Percentiles rank a stretch among this genome's conserved stretches.
Conservation (phyloP, 2,113 vertebrate genomes). For the Seriola aureovittata region DNA sequence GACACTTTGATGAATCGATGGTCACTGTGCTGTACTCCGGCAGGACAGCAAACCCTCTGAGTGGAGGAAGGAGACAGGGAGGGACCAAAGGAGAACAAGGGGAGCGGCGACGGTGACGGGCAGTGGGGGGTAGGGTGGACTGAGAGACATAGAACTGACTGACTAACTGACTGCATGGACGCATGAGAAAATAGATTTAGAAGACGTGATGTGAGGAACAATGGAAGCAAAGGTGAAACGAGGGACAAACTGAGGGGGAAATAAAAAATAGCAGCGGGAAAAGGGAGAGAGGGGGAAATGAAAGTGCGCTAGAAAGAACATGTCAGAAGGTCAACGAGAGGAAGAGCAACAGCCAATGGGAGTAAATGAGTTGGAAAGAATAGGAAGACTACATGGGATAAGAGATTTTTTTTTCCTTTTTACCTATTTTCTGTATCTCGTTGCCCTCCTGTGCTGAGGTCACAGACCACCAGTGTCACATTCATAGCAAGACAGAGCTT, state of each 20-base stretch:
- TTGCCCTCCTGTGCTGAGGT: constrained; percentile 50
- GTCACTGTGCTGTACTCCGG: constrained; percentile 54
- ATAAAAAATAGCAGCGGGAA: constrained; percentile 19
- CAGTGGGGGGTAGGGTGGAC: neutral
- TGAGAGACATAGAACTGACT: constrained; percentile 14
- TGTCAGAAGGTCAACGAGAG: constrained; percentile 39
- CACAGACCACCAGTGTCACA: constrained; percentile 53
- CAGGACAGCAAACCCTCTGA: constrained; percentile 72
- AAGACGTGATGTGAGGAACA: constrained; percentile 8
- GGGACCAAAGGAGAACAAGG: constrained; percentile 39
- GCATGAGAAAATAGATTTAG: constrained; percentile 49
- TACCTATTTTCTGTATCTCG: constrained; percentile 26
- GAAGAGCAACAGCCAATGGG: constrained; percentile 37
- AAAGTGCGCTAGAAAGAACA: neutral
- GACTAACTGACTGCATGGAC: constrained; percentile 23
- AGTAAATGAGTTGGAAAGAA: constrained; percentile 52
- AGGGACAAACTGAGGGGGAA: constrained; percentile 21
- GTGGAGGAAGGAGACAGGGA: constrained; percentile 56
- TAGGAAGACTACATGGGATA: neutral
- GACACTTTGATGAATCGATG: constrained; percentile 85
- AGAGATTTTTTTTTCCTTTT: constrained; percentile 7
- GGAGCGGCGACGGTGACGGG: neutral
- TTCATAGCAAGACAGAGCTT: constrained; percentile 45
- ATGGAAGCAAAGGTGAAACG: constrained; percentile 44
- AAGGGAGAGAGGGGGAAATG: constrained; percentile 9